A percentile compares a stretch with the other conserved stretches of the same genome.
Evolutionary conservation across 2,888 invertebrate genomes (phyloP).

Genomic region (Cryptops parisi): DNA sequence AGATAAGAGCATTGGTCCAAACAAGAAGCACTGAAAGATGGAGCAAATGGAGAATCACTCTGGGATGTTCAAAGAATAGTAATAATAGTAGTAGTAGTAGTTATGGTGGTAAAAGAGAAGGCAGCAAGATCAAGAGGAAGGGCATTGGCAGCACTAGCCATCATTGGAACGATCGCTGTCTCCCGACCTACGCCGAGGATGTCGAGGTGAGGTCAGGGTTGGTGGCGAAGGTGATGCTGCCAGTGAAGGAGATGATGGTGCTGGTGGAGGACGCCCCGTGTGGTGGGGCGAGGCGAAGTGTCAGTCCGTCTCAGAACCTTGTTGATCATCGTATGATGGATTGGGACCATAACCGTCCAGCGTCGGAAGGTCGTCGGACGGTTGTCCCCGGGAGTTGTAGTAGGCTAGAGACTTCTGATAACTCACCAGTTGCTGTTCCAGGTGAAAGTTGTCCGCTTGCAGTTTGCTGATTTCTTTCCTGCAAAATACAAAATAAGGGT

Average conservation of each 20-base stretch:
- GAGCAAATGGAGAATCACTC: too few species aligned
- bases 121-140: too few species aligned
- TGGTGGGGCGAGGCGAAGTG: background rate
- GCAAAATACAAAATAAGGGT: conserved; percentile 29
- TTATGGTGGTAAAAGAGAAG: too few species aligned
- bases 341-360: background rate
- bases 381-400: background rate
- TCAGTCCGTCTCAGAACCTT: background rate
- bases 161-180: background rate
- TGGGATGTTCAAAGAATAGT: too few species aligned
- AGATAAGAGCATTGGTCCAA: too few species aligned
- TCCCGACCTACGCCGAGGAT: background rate
- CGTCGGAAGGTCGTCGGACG: background rate
- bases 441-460: conserved; percentile 67
- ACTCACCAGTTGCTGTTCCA: conserved; percentile 66
- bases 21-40: too few species aligned
- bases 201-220: background rate
- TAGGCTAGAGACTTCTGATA: conserved; percentile 54
- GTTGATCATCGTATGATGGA: background rate
- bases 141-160: too few species aligned
- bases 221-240: background rate
- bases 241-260: background rate
- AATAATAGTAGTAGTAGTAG: too few species aligned
- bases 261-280: background rate
- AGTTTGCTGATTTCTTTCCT: conserved; percentile 62